Conservation (phyloP, 1,140 invertebrate genomes). For the Artemia franciscana region DNA sequence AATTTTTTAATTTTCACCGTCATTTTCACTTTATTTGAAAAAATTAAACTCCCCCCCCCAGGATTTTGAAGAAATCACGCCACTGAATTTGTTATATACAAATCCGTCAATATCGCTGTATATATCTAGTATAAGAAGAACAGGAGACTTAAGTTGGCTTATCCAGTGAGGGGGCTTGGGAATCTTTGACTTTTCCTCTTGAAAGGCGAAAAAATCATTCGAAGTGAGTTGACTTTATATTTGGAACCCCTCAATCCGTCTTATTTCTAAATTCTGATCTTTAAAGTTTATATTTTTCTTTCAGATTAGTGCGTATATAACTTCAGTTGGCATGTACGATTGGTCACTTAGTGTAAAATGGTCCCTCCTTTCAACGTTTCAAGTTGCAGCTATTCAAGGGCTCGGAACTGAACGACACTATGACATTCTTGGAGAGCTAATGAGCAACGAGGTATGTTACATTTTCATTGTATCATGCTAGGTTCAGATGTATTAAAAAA, state of each 20-base stretch:
- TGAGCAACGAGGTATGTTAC: constrained; percentile 27
- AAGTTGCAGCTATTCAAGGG: constrained; percentile 26
- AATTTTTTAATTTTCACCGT: too few relatives aligned
- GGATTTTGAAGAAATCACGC: too few relatives aligned
- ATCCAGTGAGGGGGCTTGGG: not conserved
- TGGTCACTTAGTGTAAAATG: constrained; percentile 37
- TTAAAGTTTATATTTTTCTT: not conserved
- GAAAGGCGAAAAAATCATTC: not conserved
- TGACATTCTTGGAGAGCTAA: constrained; percentile 30
- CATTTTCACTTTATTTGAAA: too few relatives aligned
- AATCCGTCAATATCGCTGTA: not conserved
- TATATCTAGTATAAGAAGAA: not conserved
- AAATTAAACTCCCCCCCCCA: too few relatives aligned
- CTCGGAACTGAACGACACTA: constrained; percentile 33
- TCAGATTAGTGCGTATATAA: constrained; percentile 16
- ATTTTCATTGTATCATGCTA: constrained; percentile 13
- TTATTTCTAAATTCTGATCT: not conserved
- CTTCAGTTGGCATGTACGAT: constrained; percentile 40
- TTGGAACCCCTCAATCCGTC: not conserved
- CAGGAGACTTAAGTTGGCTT: not conserved
- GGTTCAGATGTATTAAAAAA: too few relatives aligned
- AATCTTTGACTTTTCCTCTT: not conserved
- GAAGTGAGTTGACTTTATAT: not conserved
- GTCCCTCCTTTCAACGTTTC: constrained; percentile 31
- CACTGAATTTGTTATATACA: too few relatives aligned